Percentiles rank a stretch among this genome's conserved stretches.
These are phyloP conservation scores for Clivina fossor DNA, from an alignment of 2,888 invertebrate species.

Conservation along the genomic window DNA sequence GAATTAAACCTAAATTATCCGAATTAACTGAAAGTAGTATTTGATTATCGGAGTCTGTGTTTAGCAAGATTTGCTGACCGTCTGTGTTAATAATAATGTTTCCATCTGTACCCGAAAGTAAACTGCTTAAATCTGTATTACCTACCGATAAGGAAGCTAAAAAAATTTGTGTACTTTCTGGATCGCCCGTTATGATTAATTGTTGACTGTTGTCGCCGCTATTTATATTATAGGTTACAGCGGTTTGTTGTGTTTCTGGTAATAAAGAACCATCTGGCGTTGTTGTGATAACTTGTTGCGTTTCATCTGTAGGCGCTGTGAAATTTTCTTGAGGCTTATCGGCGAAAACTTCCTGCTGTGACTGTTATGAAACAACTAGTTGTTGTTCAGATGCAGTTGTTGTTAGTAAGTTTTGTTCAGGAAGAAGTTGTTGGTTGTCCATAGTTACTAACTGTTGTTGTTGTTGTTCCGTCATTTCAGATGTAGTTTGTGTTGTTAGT, in stretches of 20 bases:
- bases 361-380: slow-evolving; percentile 10
- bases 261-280: slow-evolving; percentile 31
- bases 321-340: too few species aligned
- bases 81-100: slow-evolving; percentile 53
- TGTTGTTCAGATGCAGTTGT: slow-evolving; percentile 19
- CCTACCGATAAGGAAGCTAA: slow-evolving; percentile 52
- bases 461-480: slow-evolving; percentile 30
- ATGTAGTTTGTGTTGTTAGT: slow-evolving; percentile 18
- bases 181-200: slow-evolving; percentile 52
- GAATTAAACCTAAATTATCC: slow-evolving; percentile 39
- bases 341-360: slow-evolving; percentile 16
- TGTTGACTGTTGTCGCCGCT: slow-evolving; percentile 48
- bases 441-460: slow-evolving; percentile 27
- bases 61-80: slow-evolving; percentile 55
- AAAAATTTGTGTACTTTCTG: slow-evolving; percentile 52
- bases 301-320: slow-evolving; percentile 20
- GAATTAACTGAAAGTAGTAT: slow-evolving; percentile 46
- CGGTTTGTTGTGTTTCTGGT: slow-evolving; percentile 39
- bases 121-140: slow-evolving; percentile 51
- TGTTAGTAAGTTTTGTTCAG: slow-evolving; percentile 14
- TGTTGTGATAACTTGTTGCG: slow-evolving; percentile 23
- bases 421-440: slow-evolving; percentile 24
- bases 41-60: slow-evolving; percentile 49
- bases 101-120: slow-evolving; percentile 51
- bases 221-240: slow-evolving; percentile 43